phyloP scores from a whole-genome alignment of 2,113 vertebrate species.

The Himantopus leucocephalus region DNA sequence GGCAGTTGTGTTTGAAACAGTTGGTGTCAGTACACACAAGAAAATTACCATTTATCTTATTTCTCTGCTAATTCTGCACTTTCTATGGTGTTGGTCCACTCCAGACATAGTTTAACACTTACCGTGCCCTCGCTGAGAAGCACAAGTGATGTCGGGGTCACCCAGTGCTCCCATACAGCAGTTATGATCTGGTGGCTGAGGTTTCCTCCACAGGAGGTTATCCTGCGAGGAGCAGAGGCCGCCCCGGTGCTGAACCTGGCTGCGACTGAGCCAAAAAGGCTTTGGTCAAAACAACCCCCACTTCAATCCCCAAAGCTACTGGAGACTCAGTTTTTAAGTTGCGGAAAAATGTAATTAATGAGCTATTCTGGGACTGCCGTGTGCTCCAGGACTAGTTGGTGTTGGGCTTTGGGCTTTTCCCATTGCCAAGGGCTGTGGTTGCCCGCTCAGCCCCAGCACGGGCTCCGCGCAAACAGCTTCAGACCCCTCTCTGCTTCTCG shows the following conservation, averaged over 20 bases:
- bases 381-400: background rate
- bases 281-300: background rate
- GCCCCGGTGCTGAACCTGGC: background rate
- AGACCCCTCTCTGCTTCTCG: accelerated
- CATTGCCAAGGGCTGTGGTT: background rate
- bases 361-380: background rate
- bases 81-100: accelerated
- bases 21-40: accelerated
- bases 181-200: accelerated
- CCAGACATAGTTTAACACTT: accelerated
- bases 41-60: background rate
- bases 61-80: background rate
- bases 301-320: accelerated
- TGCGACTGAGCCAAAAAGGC: accelerated
- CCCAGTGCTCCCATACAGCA: background rate
- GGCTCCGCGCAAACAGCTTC: background rate
- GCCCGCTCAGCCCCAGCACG: background rate
- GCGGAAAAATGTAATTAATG: background rate
- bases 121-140: background rate
- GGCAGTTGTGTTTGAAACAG: background rate
- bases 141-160: accelerated
- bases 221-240: background rate
- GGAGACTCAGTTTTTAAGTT: background rate
- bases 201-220: background rate
- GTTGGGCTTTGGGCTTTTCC: background rate